Conservation (phyloP, 2,113 vertebrate species). For the Thermophis baileyi region DNA sequence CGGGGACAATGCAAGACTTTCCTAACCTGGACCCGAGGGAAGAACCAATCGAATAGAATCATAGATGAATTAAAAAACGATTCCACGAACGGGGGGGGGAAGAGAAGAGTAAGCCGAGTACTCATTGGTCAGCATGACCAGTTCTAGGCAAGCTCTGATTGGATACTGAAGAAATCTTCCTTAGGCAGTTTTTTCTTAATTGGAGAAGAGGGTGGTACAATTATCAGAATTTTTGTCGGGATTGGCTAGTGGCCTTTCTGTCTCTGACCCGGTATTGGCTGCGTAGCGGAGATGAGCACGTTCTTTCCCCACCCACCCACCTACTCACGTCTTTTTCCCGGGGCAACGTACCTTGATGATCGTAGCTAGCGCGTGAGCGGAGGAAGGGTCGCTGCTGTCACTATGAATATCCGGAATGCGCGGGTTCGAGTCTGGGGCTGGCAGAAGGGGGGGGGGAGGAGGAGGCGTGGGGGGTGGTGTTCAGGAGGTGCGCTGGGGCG, state of each 20-base stretch:
- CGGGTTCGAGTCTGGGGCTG: conserved; percentile 15
- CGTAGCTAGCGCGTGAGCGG: background rate
- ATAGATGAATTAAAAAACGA: background rate
- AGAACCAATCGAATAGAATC: background rate
- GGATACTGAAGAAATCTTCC: background rate
- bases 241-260: background rate
- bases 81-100: background rate
- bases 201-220: background rate
- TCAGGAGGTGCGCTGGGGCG: background rate
- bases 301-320: background rate
- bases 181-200: background rate
- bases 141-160: background rate
- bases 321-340: background rate
- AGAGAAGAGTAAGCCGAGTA: background rate
- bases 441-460: background rate
- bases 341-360: background rate
- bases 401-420: conserved; percentile 29
- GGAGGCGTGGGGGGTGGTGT: too few species aligned
- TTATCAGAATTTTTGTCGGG: background rate
- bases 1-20: background rate
- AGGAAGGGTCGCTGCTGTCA: background rate
- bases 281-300: background rate
- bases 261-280: background rate
- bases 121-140: background rate
- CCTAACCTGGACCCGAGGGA: background rate